Evolutionary conservation across 2,888 invertebrate species (phyloP).

Genomic region (Timandra comae): DNA sequence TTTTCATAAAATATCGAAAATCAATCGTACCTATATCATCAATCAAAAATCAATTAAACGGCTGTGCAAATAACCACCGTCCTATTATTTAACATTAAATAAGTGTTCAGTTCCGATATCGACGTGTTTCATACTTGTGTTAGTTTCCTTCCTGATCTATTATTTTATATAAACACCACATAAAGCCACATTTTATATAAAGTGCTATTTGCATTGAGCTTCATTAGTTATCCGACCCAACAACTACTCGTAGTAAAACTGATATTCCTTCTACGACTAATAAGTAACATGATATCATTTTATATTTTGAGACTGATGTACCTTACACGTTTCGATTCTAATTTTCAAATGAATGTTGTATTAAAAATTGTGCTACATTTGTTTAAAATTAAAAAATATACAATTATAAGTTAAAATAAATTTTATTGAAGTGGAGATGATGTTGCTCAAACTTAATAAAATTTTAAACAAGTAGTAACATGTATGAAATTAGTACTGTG

Average conservation of each 20-base stretch:
- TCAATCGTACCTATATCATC: too few relatives aligned
- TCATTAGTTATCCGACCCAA: too few relatives aligned
- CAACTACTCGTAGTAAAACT: too few relatives aligned
- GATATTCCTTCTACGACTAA: background rate
- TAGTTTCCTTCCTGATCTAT: too few relatives aligned
- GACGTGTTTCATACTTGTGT: too few relatives aligned
- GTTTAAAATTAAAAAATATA: conserved; percentile 1
- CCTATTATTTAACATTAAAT: background rate
- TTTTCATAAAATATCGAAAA: too few relatives aligned
- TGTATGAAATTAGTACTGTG: conserved; percentile 70
- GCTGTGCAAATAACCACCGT: conserved; percentile 1
- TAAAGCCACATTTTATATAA: too few relatives aligned
- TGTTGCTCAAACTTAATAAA: conserved; percentile 70
- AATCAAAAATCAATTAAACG: background rate
- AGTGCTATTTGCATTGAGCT: too few relatives aligned
- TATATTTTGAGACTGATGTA: conserved; percentile 1
- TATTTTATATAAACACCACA: too few relatives aligned
- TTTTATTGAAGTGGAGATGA: conserved; percentile 51
- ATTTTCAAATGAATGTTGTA: background rate
- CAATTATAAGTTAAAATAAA: background rate
- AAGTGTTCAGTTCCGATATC: too few relatives aligned
- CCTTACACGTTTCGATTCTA: background rate
- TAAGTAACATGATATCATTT: background rate
- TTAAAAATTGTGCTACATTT: background rate
- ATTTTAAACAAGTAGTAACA: conserved; percentile 62